These are phyloP conservation scores for Pangasianodon gigas DNA, from an alignment of 2,113 vertebrate species.

Conservation along the genomic window DNA sequence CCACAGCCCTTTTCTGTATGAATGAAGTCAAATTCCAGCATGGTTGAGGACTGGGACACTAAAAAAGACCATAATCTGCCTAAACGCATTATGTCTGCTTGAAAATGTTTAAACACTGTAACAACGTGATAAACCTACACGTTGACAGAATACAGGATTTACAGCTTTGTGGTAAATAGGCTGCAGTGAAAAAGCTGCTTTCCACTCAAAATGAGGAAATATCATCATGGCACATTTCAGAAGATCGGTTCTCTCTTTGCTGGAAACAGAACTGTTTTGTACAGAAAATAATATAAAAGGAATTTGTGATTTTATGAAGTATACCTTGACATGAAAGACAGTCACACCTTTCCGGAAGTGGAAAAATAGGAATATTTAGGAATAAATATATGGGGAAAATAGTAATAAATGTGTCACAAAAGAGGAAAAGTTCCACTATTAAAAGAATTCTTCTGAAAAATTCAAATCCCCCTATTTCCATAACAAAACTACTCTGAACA, in stretches of 20 bases:
- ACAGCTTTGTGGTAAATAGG: background rate
- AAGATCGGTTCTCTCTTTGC: background rate
- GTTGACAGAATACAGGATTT: background rate
- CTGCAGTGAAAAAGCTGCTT: background rate
- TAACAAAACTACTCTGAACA: background rate
- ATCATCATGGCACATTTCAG: background rate
- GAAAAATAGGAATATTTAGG: background rate
- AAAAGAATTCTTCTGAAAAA: background rate
- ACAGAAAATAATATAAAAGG: background rate
- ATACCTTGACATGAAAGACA: background rate
- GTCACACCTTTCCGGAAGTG: background rate
- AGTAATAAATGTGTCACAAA: background rate
- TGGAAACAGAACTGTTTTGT: background rate
- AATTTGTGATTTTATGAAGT: background rate
- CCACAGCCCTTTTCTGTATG: slow-evolving; percentile 45
- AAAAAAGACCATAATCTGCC: background rate
- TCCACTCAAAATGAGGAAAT: background rate
- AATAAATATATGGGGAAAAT: background rate
- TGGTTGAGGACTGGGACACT: background rate
- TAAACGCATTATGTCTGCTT: background rate
- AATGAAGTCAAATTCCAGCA: slow-evolving; percentile 45
- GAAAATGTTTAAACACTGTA: background rate
- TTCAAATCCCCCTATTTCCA: background rate
- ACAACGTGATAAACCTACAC: background rate
- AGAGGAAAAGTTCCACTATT: background rate